These are phyloP conservation scores for Agrochola litura DNA, from an alignment of 2,888 invertebrate genomes.

Conservation along the genomic window DNA sequence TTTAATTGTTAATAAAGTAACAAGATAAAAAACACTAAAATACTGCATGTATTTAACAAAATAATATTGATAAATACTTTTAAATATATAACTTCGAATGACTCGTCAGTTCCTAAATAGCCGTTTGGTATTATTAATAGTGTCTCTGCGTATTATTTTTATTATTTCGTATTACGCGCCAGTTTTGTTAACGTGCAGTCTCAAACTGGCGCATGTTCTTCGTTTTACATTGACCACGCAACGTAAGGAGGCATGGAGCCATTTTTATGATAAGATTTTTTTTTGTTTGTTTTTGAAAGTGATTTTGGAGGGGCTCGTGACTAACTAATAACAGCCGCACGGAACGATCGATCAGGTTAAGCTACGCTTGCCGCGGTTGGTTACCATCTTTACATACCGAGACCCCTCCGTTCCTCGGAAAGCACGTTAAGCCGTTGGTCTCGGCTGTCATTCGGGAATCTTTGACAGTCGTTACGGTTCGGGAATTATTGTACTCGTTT, in stretches of 20 bases:
- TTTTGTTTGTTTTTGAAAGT: background rate
- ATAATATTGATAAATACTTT: background rate
- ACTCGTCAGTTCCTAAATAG: conserved; percentile 15
- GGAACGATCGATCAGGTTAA: background rate
- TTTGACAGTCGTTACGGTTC: background rate
- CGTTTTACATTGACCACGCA: conserved; percentile 73
- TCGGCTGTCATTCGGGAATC: background rate
- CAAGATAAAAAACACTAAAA: background rate
- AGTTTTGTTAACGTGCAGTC: conserved; percentile 80
- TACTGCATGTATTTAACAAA: background rate
- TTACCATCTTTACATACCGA: background rate
- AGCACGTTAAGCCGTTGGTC: background rate
- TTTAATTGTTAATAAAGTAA: background rate
- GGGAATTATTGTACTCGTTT: background rate
- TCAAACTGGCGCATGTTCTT: conserved; percentile 82
- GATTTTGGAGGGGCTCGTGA: background rate
- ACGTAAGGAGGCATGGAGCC: conserved; percentile 64
- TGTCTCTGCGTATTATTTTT: conserved; percentile 53
- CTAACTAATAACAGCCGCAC: background rate
- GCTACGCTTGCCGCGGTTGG: background rate
- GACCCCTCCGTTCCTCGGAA: background rate
- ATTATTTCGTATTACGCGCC: conserved; percentile 63
- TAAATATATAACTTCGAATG: background rate
- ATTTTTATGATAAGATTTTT: background rate
- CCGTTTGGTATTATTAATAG: conserved; percentile 34